Evolutionary conservation across 2,113 vertebrate species (phyloP).

Genomic region (Zosterops pallidus): DNA sequence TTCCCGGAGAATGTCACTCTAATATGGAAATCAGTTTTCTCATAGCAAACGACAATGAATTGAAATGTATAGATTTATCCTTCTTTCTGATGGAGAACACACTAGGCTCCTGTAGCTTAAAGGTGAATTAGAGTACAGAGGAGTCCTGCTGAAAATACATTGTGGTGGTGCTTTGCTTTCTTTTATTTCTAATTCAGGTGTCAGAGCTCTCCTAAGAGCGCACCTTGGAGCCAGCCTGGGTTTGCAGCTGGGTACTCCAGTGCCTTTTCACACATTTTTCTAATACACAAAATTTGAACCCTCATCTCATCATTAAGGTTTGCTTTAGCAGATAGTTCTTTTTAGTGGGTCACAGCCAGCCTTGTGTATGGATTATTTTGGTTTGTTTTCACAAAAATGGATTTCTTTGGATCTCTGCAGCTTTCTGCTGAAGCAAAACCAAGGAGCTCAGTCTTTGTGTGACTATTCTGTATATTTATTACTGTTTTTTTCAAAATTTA

Average conservation of each 20-base stretch:
- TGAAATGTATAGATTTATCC: background rate
- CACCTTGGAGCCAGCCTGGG: background rate
- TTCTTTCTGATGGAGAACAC: background rate
- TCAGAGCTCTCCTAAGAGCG: background rate
- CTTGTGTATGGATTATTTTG: rapidly evolving
- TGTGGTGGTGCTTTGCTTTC: background rate
- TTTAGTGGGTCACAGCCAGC: background rate
- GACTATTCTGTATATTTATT: background rate
- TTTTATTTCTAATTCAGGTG: background rate
- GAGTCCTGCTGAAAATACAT: background rate
- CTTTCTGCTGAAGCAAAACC: background rate
- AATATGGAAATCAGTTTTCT: background rate
- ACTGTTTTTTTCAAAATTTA: background rate
- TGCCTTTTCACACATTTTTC: background rate
- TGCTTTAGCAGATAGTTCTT: background rate
- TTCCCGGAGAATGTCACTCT: background rate
- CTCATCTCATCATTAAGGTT: background rate
- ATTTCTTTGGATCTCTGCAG: background rate
- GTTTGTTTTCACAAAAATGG: background rate
- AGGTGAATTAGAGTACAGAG: background rate
- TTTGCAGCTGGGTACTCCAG: background rate
- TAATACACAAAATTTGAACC: background rate
- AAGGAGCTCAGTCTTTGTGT: background rate
- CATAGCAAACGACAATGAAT: background rate
- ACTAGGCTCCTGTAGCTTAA: background rate